Evolutionary conservation across 2,113 vertebrate genomes (phyloP).

Genomic region (Leptocoma aspasia): DNA sequence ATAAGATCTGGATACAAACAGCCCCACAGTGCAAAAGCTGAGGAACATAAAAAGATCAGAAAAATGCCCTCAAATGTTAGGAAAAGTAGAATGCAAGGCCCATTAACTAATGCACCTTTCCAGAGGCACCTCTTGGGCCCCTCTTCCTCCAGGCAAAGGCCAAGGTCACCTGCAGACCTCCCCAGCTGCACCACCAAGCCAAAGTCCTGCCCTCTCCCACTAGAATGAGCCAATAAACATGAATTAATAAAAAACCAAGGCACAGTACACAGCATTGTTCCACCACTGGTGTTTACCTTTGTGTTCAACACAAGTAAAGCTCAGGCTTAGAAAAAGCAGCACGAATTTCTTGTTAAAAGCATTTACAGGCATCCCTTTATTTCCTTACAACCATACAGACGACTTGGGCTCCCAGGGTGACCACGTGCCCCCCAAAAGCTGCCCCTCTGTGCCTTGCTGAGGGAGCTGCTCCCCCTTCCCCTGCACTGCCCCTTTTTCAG

Average conservation of each 20-base stretch:
- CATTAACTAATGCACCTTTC: not conserved
- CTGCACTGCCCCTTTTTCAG: not conserved
- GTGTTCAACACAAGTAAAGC: not conserved
- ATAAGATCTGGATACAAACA: not conserved
- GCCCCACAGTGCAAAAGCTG: not conserved
- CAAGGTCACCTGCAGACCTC: not conserved
- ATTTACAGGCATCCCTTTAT: not conserved
- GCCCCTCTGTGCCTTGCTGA: not conserved
- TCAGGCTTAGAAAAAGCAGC: not conserved
- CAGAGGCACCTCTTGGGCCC: not conserved
- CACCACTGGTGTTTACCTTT: not conserved
- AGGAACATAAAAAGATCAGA: not conserved
- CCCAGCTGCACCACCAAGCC: not conserved
- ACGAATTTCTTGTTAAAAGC: not conserved
- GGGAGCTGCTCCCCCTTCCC: not conserved
- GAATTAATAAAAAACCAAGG: not conserved
- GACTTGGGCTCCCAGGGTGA: fast-evolving
- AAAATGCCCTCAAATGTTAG: not conserved
- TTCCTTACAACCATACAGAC: fast-evolving
- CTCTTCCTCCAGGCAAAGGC: not conserved
- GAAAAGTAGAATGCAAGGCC: not conserved
- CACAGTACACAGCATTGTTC: not conserved
- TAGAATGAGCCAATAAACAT: not conserved
- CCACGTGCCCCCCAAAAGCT: not conserved
- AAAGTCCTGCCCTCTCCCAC: not conserved